phyloP scores from a whole-genome alignment of 2,888 invertebrate genomes.

The Epinotia nisella region DNA sequence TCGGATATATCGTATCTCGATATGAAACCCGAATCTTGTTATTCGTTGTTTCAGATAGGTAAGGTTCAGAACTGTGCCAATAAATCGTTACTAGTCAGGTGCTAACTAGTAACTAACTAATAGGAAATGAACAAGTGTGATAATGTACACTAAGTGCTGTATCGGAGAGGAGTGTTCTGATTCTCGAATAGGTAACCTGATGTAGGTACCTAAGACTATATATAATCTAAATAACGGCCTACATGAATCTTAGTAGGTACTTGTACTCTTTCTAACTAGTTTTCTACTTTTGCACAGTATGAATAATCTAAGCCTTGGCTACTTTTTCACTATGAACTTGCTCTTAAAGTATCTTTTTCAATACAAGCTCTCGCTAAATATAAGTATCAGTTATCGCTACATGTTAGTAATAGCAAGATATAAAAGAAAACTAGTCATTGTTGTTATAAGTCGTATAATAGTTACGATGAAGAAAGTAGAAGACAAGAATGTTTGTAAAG shows the following conservation, averaged over 20 bases:
- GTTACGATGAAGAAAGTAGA: background rate
- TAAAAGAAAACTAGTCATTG: constrained; percentile 10
- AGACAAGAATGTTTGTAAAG: constrained; percentile 4
- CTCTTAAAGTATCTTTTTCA: background rate
- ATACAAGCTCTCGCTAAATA: background rate
- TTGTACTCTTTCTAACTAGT: constrained; percentile 50
- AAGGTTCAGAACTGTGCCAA: constrained; percentile 34
- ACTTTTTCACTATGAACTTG: constrained; percentile 1
- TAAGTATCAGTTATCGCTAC: background rate
- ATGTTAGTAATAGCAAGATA: background rate
- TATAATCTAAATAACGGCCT: constrained; percentile 32
- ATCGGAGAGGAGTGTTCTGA: constrained; percentile 24
- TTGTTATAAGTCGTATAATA: constrained; percentile 12
- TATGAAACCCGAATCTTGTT: constrained; percentile 9
- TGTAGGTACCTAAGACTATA: constrained; percentile 23
- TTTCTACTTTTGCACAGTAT: constrained; percentile 77
- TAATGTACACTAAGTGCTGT: constrained; percentile 17
- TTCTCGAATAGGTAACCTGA: constrained; percentile 29
- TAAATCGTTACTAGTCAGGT: constrained; percentile 11
- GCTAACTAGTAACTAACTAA: background rate
- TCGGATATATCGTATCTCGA: background rate
- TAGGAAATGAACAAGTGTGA: constrained; percentile 35
- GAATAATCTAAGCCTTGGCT: constrained; percentile 59
- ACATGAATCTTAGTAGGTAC: constrained; percentile 27
- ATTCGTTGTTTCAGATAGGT: background rate